Evolutionary conservation across 2,797 vertebrate genomes (phyloP).

Genomic region (Muraenolepis orangiensis): DNA sequence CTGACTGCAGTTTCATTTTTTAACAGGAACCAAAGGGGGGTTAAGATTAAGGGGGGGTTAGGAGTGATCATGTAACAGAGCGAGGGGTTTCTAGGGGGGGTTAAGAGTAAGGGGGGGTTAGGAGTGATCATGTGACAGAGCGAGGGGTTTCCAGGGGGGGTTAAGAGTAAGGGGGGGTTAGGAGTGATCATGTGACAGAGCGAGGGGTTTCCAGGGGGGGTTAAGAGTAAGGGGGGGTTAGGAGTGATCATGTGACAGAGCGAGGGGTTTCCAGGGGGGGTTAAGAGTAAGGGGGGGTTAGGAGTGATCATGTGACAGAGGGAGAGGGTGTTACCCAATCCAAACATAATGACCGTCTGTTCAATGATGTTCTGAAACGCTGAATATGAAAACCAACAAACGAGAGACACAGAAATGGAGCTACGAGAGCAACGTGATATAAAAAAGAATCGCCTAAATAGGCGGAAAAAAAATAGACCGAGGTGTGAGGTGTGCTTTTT

Average conservation of each 20-base stretch:
- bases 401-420: conserved; percentile 17
- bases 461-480: conserved; percentile 20
- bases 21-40: neutral
- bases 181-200: neutral
- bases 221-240: no score
- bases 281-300: no score
- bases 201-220: neutral
- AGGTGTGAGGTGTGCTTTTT: conserved; percentile 28
- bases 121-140: neutral
- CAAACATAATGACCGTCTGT: neutral
- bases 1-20: neutral
- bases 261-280: conserved; percentile 12
- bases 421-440: neutral
- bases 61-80: neutral
- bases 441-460: neutral
- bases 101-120: no score
- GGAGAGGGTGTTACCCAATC: neutral
- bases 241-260: neutral
- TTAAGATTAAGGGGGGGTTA: no score
- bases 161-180: no score
- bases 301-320: neutral
- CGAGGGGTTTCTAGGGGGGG: neutral
- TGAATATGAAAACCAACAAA: conserved; percentile 6
- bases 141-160: neutral
- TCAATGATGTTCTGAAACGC: neutral